Evolutionary conservation across 1,140 invertebrate species (phyloP).

Genomic region (Mactra quadrangularis): DNA sequence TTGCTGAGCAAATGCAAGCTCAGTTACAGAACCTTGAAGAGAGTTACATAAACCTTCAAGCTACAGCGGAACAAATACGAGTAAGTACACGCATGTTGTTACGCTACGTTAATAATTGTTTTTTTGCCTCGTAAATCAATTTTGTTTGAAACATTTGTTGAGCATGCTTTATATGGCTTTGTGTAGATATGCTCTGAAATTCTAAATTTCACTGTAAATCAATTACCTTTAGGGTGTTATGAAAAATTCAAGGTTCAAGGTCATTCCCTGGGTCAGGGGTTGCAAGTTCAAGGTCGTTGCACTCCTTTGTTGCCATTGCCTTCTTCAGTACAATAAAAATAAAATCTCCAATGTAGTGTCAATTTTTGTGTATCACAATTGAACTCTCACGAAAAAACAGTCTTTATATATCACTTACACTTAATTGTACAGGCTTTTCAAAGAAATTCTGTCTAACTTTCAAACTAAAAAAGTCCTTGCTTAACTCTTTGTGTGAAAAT

Average conservation of each 20-base stretch:
- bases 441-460: slow-evolving; percentile 5
- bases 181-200: background rate
- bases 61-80: slow-evolving; percentile 96
- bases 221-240: too few relatives aligned
- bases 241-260: background rate
- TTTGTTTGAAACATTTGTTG: background rate
- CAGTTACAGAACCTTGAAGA: slow-evolving; percentile 96
- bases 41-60: slow-evolving; percentile 94
- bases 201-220: background rate
- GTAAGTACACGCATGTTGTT: slow-evolving; percentile 73
- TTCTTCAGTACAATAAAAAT: slow-evolving; percentile 31
- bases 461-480: background rate
- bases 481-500: slow-evolving; percentile 27
- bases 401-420: slow-evolving; percentile 20
- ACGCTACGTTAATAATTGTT: background rate
- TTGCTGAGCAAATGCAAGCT: slow-evolving; percentile 88
- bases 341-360: slow-evolving; percentile 34
- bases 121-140: background rate
- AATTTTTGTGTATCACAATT: slow-evolving; percentile 39
- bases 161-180: background rate
- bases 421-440: slow-evolving; percentile 30
- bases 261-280: slow-evolving; percentile 62
- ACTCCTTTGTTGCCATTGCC: slow-evolving; percentile 68
- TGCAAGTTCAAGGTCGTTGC: slow-evolving; percentile 63
- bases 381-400: slow-evolving; percentile 2